Base-by-base conservation (phyloP, 2,113 vertebrate genomes). In the Vimba vimba region DNA sequence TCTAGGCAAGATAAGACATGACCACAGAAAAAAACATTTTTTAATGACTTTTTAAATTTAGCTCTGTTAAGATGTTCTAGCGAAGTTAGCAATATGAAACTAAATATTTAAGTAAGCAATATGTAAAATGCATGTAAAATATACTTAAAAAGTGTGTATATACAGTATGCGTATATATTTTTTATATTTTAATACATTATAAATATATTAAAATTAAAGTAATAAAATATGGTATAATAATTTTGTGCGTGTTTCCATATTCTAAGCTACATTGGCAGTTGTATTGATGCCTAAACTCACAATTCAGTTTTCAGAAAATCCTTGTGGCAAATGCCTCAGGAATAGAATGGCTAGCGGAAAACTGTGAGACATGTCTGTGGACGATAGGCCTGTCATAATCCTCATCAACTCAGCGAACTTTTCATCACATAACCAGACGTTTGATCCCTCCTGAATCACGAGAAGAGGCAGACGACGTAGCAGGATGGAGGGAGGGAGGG, bases 291-390 rank as follows among this genome's bases (percentile, higher is more conserved):
- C 60, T 25, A 5, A 39, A 81, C 59, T 66, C 55, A 50, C 75
- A 66, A 78, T 76, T 86, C 73, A 85, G 84, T 60, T 91, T 85
- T 89, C 88, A 87, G 52, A 64, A 4, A 79, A 89, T 86, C 36
- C 85, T 50, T 89, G 91, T 91, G 90, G 85, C 88, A 91, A 92
- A 94, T 93, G 92, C 71, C 85, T 92, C 87, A 17, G 47, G 50
- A 82, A 50, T 82, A 4, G 83, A 86, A 77, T 90, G 89, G 92
- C 88, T 94, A 81, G 79, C 90, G 88, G 84, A 80, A 83, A 86
- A 83, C 87, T 92, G 93, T 89, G 89, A 95, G 92, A 91, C 69
- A 0, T 69, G 87, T 88, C 87, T 91, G 83, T 66, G 89, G 89
- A 91, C 79, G 86, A 86, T 85, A 47, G 45, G 30, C 43, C 52